phyloP scores from a whole-genome alignment of 2,888 invertebrate genomes.

The Polia nebulosa region DNA sequence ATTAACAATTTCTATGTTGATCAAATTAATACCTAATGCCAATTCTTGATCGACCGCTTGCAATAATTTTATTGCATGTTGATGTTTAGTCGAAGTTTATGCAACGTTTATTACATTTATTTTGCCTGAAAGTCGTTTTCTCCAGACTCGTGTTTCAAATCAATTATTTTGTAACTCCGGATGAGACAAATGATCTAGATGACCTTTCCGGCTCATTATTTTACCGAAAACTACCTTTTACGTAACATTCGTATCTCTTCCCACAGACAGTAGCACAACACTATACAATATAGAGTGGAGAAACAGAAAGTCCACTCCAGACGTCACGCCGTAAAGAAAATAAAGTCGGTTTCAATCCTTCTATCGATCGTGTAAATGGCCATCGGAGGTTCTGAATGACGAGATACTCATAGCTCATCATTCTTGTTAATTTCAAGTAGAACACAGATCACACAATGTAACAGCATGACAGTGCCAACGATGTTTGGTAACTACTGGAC shows the following conservation, averaged over 20 bases:
- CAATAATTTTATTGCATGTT: neutral
- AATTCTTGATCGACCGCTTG: neutral
- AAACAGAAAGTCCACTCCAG: constrained; percentile 11
- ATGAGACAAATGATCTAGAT: constrained; percentile 39
- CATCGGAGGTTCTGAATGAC: no score
- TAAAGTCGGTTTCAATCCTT: neutral
- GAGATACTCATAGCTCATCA: no score
- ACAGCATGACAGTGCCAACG: no score
- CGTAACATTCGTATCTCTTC: constrained; percentile 43
- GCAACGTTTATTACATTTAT: constrained; percentile 6
- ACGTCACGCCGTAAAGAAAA: neutral
- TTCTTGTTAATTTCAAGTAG: no score
- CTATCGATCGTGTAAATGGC: no score
- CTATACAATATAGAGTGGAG: neutral
- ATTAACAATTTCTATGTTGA: neutral
- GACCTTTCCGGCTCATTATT: constrained; percentile 59
- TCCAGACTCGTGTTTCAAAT: constrained; percentile 4
- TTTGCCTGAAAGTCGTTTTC: neutral
- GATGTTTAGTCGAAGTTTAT: constrained; percentile 12
- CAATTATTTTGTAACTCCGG: constrained; percentile 31
- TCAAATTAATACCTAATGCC: neutral
- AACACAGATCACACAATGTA: no score
- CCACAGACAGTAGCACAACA: constrained; percentile 7
- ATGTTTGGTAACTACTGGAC: no score
- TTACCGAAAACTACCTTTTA: constrained; percentile 46